Conservation (phyloP, 1,140 invertebrate species). For the Penaeus vannamei region DNA sequence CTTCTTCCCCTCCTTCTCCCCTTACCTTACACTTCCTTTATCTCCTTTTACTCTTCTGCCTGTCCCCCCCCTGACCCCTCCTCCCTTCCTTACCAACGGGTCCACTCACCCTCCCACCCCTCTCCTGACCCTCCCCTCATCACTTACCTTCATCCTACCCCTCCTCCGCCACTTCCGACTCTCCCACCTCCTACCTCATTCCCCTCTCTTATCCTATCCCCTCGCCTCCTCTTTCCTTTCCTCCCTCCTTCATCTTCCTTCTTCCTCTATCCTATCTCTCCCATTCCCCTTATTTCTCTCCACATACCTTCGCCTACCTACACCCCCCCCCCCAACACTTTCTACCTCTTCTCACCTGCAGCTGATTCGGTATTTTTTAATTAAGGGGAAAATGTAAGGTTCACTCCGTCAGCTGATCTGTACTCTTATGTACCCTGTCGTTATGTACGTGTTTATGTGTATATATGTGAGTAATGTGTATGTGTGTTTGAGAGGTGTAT, state of each 20-base stretch:
- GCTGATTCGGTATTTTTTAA: too few species aligned
- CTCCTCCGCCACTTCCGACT: background rate
- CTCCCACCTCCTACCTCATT: background rate
- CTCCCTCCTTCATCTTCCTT: background rate
- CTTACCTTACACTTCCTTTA: too few species aligned
- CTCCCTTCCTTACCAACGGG: background rate
- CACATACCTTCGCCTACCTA: background rate
- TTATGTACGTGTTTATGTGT: slow-evolving; percentile 28
- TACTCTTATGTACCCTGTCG: background rate
- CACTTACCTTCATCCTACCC: background rate
- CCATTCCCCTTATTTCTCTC: background rate
- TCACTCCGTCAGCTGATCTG: background rate
- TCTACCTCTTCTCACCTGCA: too few species aligned
- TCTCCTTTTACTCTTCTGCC: too few species aligned
- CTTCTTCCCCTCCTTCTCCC: too few species aligned
- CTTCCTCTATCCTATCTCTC: background rate
- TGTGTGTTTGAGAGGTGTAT: background rate
- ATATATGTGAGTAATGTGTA: background rate
- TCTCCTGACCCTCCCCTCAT: background rate
- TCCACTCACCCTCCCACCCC: background rate
- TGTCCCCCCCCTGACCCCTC: background rate
- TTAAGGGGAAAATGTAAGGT: background rate
- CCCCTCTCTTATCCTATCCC: background rate
- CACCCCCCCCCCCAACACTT: background rate
- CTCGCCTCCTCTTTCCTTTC: background rate